Evolutionary conservation across 2,888 invertebrate genomes (phyloP), one percentile per base, ranked within the genome.

Genomic region (Hyles lineata): DNA sequence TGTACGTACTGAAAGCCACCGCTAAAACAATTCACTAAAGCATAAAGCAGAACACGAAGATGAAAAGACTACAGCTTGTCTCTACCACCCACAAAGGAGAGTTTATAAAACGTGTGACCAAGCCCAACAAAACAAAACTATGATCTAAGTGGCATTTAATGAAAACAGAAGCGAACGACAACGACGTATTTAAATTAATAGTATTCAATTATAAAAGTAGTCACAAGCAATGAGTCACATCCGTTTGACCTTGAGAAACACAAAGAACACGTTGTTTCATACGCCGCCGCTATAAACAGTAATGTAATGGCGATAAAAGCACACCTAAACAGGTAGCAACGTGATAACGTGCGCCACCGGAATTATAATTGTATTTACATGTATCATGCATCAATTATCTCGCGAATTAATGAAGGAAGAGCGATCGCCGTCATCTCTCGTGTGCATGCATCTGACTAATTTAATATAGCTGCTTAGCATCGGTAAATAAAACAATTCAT

Each of bases 301-400:
- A 87, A 82, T 81, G 83, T 83, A 82, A 87, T 84, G 82, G 83
- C 85, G 89, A 90, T 90, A 91, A 90, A 90, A 89, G 86, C 89
- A 84, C 87, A 87, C 89, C 87, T 89, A 89, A 90, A 89, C 85
- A 82, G 87, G 84, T 83, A 82, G 77, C 81, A 76, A 77, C 79
- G 81, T 85, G 87, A 76, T 81, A 76, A 77, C 79, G 81, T 85
- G 87, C 85, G 87, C 78, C 67, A 23, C 17, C 79, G 75, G 90
- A 89, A 90, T 92, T 78, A 77, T 78, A 87, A 91, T 85, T 78
- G 75, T 75, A 75, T 75, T 82, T 77, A 76, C 79, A 78, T 77
- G 77, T 80, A 67, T 17, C 79, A 78, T 77, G 77, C 80, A 67
- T 23, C 43, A 43, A 76, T 77, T 82, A 81, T 78, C 85, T 84